phyloP scores from a whole-genome alignment of 2,113 vertebrate species.

The Gopherus evgoodei region DNA sequence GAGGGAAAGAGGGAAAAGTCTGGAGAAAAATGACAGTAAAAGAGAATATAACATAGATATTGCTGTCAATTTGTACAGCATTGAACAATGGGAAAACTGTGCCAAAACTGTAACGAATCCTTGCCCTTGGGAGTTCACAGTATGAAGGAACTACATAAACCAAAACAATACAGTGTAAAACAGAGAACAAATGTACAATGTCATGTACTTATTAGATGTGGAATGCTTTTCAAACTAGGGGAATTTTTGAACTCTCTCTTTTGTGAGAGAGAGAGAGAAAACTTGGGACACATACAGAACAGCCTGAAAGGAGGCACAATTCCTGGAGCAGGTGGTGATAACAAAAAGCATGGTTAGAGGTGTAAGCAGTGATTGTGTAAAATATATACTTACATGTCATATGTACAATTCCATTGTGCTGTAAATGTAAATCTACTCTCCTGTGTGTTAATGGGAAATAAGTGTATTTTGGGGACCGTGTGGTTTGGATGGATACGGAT shows the following conservation, averaged over 20 bases:
- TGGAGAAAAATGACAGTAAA: background rate
- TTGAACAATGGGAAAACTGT: background rate
- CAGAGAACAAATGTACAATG: background rate
- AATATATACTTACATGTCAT: background rate
- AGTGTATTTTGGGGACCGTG: background rate
- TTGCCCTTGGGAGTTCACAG: background rate
- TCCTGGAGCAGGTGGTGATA: background rate
- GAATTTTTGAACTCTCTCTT: background rate
- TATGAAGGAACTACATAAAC: accelerated
- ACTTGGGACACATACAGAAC: slow-evolving; percentile 11
- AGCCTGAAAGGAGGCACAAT: background rate
- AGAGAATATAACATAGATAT: background rate
- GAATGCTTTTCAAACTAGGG: background rate
- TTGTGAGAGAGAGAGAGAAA: background rate
- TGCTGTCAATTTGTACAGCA: background rate
- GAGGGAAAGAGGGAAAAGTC: background rate
- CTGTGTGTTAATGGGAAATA: background rate
- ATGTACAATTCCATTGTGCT: background rate
- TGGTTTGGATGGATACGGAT: background rate
- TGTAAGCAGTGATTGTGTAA: background rate
- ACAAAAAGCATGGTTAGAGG: background rate
- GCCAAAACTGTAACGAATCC: background rate
- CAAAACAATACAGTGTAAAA: background rate
- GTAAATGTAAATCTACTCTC: background rate
- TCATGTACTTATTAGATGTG: background rate